phyloP scores from a whole-genome alignment of 2,113 vertebrate species.

The Eulemur rufifrons region DNA sequence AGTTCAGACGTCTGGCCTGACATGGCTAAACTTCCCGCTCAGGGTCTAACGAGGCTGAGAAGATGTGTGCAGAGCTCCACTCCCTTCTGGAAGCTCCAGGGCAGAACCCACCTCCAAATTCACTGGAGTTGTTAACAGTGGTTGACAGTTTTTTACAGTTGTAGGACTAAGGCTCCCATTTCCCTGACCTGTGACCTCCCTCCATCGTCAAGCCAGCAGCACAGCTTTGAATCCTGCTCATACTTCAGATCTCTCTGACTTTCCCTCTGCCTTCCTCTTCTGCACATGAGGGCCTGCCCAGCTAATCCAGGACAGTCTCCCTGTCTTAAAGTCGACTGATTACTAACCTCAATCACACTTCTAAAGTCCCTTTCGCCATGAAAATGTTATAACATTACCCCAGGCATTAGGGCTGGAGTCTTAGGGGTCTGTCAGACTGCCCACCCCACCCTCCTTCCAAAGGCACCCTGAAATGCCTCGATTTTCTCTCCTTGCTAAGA shows the following conservation, averaged over 20 bases:
- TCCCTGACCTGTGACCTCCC: not conserved
- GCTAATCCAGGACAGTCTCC: not conserved
- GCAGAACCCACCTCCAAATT: not conserved
- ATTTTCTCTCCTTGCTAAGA: not conserved
- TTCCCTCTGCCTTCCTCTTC: not conserved
- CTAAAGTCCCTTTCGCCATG: not conserved
- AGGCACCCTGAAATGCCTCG: not conserved
- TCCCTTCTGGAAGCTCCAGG: not conserved
- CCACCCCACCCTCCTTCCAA: not conserved
- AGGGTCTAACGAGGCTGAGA: not conserved
- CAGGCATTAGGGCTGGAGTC: not conserved
- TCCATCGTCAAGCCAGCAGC: not conserved
- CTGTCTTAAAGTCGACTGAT: not conserved
- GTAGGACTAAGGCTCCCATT: not conserved
- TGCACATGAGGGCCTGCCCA: not conserved
- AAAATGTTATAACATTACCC: not conserved
- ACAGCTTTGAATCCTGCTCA: accelerated
- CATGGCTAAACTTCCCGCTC: not conserved
- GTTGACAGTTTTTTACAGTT: not conserved
- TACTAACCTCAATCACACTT: not conserved
- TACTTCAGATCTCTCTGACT: not conserved
- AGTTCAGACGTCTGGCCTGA: not conserved
- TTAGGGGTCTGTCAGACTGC: not conserved
- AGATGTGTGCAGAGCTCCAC: not conserved
- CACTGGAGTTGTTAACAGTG: not conserved